Conservation (phyloP, 2,888 invertebrate genomes). For the Caenorhabditis afra region DNA sequence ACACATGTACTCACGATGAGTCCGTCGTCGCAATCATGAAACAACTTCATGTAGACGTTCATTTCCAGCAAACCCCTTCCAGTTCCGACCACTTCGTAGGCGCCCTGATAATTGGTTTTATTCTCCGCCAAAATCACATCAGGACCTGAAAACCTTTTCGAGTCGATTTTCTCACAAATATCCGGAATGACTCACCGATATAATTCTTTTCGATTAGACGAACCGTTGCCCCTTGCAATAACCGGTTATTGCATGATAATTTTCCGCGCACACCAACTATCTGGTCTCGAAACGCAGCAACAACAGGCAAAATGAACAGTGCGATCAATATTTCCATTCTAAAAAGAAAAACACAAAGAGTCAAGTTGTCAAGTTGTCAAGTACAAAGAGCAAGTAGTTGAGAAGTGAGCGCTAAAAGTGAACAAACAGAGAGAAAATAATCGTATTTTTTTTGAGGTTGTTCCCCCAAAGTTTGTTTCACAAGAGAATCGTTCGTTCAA, state of each 20-base stretch:
- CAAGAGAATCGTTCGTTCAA: no score
- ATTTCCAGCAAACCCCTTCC: constrained; percentile 67
- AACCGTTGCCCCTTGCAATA: constrained; percentile 64
- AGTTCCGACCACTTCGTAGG: constrained; percentile 68
- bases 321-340: constrained; percentile 21
- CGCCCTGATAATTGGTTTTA: constrained; percentile 70
- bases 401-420: not conserved
- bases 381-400: not conserved
- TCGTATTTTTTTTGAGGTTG: no score
- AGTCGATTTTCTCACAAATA: not conserved
- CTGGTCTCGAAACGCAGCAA: constrained; percentile 67
- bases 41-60: constrained; percentile 63
- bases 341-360: not conserved
- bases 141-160: constrained; percentile 61
- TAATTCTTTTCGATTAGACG: constrained; percentile 70
- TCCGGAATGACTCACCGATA: constrained; percentile 60
- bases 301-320: constrained; percentile 4
- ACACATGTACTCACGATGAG: constrained; percentile 39
- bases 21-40: constrained; percentile 72
- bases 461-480: no score
- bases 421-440: not conserved
- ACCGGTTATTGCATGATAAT: constrained; percentile 68
- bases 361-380: constrained; percentile 3
- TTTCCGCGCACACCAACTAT: constrained; percentile 69
- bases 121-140: constrained; percentile 69